Conservation (phyloP, 2,888 invertebrate species). For the Lydus trimaculatus region DNA sequence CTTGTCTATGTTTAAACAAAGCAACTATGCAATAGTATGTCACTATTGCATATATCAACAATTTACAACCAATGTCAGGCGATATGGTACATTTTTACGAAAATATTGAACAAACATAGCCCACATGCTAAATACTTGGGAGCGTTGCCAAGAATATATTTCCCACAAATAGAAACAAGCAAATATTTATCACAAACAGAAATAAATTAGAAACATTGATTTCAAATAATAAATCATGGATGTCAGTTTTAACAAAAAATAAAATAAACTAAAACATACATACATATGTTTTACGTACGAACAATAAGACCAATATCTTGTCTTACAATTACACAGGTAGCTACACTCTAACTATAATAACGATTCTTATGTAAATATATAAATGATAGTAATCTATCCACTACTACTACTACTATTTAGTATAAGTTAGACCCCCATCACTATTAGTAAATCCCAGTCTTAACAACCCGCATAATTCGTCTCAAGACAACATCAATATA, state of each 20-base stretch:
- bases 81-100: slow-evolving; percentile 11
- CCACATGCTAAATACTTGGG: slow-evolving; percentile 15
- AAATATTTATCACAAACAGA: slow-evolving; percentile 16
- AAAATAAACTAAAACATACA: no score
- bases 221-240: slow-evolving; percentile 8
- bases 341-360: no score
- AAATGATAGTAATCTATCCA: no score
- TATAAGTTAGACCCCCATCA: slow-evolving; percentile 23
- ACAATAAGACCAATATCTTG: not conserved
- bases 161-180: slow-evolving; percentile 12
- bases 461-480: slow-evolving; percentile 40
- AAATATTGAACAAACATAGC: slow-evolving; percentile 16
- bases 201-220: slow-evolving; percentile 16
- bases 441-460: slow-evolving; percentile 33
- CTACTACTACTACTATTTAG: no score
- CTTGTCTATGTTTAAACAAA: not conserved
- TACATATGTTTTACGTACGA: no score
- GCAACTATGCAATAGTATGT: slow-evolving; percentile 10
- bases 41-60: slow-evolving; percentile 13
- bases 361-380: no score
- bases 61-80: slow-evolving; percentile 10
- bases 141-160: slow-evolving; percentile 12
- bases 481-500: slow-evolving; percentile 35
- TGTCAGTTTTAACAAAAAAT: not conserved
- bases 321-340: slow-evolving; percentile 12